Evolutionary conservation across 2,888 invertebrate species (phyloP).

Genomic region (Arge pagana): DNA sequence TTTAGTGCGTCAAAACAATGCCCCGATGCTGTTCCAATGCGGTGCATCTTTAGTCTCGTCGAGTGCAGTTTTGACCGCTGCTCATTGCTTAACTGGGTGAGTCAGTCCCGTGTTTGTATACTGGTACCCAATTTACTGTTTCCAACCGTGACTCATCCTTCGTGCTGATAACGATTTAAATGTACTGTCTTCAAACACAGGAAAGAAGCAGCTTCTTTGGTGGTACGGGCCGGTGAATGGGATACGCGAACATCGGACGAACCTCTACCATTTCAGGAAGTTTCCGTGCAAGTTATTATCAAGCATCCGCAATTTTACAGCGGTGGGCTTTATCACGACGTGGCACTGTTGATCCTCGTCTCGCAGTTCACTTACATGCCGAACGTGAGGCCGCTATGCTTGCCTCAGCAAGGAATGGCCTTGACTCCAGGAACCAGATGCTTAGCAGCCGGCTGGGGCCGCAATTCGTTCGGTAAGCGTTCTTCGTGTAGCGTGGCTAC

Average conservation of each 20-base stretch:
- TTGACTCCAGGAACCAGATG: constrained; percentile 62
- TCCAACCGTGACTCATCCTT: too few species aligned
- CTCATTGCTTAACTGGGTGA: constrained; percentile 69
- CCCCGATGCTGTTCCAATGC: constrained; percentile 69
- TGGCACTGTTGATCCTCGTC: constrained; percentile 73
- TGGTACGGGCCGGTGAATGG: constrained; percentile 78
- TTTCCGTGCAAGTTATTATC: constrained; percentile 63
- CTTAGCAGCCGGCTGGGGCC: constrained; percentile 77
- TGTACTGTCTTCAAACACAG: neutral
- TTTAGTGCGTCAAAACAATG: constrained; percentile 62
- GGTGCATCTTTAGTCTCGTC: constrained; percentile 81
- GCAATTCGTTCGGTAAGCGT: constrained; percentile 66
- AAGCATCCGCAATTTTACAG: constrained; percentile 70
- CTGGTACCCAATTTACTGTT: too few species aligned
- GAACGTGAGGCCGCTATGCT: constrained; percentile 73
- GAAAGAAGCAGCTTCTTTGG: constrained; percentile 51
- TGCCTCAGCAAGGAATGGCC: constrained; percentile 62
- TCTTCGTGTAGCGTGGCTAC: neutral
- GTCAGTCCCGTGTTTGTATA: neutral
- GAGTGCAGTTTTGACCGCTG: constrained; percentile 76
- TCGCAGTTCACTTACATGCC: constrained; percentile 64
- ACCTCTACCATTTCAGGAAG: constrained; percentile 70
- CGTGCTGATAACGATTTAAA: too few species aligned
- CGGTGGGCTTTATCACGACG: constrained; percentile 74
- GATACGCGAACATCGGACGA: constrained; percentile 73